Evolutionary conservation across 2,113 vertebrate species (phyloP).

Genomic region (Nyctereutes procyonoides): DNA sequence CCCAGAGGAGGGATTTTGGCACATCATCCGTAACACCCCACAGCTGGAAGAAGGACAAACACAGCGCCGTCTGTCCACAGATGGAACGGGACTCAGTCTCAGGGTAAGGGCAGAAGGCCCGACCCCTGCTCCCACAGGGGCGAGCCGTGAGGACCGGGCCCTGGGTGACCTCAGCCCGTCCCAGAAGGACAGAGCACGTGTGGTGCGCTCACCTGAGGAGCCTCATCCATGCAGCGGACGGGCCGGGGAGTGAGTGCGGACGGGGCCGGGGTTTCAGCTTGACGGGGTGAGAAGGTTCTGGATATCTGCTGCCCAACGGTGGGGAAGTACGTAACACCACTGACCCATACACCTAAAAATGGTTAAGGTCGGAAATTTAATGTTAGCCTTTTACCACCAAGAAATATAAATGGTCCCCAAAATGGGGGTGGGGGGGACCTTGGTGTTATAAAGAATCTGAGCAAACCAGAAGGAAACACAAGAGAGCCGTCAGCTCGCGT

Average conservation of each 20-base stretch:
- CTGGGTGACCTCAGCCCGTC: neutral
- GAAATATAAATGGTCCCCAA: neutral
- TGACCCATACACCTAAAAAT: no score
- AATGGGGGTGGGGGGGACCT: no score
- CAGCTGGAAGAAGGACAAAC: neutral
- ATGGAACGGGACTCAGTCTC: accelerated
- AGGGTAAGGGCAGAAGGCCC: neutral
- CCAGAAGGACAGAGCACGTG: neutral
- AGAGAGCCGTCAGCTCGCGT: neutral
- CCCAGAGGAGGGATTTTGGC: accelerated
- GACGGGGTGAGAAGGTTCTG: neutral
- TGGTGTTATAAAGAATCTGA: neutral
- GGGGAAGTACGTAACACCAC: no score
- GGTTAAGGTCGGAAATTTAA: neutral
- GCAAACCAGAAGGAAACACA: neutral
- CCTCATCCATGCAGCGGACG: neutral
- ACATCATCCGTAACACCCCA: no score
- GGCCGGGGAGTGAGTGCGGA: neutral
- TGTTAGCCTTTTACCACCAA: neutral
- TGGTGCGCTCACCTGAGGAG: neutral
- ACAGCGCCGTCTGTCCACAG: accelerated
- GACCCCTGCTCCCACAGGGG: neutral
- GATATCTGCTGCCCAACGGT: accelerated
- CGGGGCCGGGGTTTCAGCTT: neutral
- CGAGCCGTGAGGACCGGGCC: no score